Percentiles rank a stretch among this genome's conserved stretches.
phyloP scores from a whole-genome alignment of 2,888 invertebrate species.

The Cantharis nigra region DNA sequence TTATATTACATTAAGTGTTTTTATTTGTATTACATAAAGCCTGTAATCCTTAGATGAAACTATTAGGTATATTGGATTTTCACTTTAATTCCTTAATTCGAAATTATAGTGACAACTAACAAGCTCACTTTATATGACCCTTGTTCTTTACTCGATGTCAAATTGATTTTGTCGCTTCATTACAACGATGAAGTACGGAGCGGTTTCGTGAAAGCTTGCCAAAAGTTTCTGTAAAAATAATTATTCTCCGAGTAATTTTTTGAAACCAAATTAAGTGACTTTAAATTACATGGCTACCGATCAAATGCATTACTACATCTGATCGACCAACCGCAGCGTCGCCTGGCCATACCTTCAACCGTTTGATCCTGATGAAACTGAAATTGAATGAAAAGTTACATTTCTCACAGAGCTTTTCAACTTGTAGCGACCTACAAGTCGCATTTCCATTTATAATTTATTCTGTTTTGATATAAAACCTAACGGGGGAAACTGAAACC shows the following conservation, averaged over 20 bases:
- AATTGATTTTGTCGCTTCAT: not conserved
- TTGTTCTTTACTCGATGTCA: conserved; percentile 9
- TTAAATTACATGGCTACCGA: not conserved
- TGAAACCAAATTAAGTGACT: not conserved
- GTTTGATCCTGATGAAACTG: not conserved
- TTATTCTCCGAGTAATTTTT: not conserved
- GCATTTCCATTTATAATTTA: not conserved
- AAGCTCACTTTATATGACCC: conserved; percentile 20
- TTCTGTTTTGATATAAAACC: not conserved
- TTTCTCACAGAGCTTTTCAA: not conserved
- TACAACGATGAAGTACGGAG: not conserved
- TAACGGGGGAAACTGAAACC: not conserved
- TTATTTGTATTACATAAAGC: not conserved
- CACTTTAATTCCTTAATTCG: conserved; percentile 26
- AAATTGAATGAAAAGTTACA: not conserved
- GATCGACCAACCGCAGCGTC: not conserved
- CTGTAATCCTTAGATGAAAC: conserved; percentile 9
- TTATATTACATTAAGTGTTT: not conserved
- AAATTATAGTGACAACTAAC: conserved; percentile 26
- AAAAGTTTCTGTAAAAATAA: not conserved
- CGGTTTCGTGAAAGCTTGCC: not conserved
- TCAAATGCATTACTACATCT: not conserved
- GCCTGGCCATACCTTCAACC: not conserved
- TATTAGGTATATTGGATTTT: conserved; percentile 24
- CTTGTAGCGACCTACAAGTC: not conserved